Evolutionary conservation across 2,888 invertebrate species (phyloP).

Genomic region (Sabellastarte sp.): DNA sequence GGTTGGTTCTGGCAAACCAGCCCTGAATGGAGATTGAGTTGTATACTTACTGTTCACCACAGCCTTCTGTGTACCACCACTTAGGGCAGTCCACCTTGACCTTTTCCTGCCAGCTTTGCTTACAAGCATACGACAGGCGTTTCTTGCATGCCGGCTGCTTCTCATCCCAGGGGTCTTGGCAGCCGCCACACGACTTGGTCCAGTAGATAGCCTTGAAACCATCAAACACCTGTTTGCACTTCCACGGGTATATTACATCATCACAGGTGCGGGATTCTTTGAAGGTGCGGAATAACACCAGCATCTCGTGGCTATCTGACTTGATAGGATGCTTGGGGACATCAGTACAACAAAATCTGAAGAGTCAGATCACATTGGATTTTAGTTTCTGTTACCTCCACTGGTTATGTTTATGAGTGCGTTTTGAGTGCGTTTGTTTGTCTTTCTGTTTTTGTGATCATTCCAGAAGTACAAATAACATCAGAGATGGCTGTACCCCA

Average conservation of each 20-base stretch:
- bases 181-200: conserved; percentile 39
- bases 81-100: conserved; percentile 22
- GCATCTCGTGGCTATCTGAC: conserved; percentile 38
- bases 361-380: no score
- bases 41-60: conserved; percentile 20
- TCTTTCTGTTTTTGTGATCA: no score
- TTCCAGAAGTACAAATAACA: no score
- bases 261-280: conserved; percentile 27
- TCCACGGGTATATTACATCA: conserved; percentile 28
- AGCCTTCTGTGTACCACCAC: conserved; percentile 30
- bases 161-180: conserved; percentile 12
- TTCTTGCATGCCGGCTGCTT: conserved; percentile 23
- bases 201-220: conserved; percentile 24
- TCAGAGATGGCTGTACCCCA: no score
- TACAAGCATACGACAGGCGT: conserved; percentile 25
- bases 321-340: conserved; percentile 20
- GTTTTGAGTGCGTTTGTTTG: no score
- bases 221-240: conserved; percentile 21
- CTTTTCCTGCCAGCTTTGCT: conserved; percentile 29
- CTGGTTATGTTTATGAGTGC: no score
- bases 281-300: conserved; percentile 36
- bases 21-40: no score
- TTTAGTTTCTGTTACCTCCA: no score
- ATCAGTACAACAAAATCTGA: conserved; percentile 37
- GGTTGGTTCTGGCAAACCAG: neutral